Base-by-base conservation (phyloP, 2,888 invertebrate species). In the Scaptomyza cyrtandrae region DNA sequence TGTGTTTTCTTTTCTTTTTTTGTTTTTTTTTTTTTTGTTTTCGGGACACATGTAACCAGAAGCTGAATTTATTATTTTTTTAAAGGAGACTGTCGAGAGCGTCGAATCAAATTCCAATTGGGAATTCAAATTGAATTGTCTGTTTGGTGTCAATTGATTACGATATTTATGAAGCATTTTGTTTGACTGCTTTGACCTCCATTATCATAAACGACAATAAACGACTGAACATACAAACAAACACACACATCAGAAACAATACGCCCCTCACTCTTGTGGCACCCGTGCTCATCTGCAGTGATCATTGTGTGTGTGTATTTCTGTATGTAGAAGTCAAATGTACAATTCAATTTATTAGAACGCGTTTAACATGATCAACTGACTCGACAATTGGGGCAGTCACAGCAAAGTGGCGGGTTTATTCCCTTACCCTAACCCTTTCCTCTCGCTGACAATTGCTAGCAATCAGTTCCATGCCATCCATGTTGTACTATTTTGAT, bases 181-280 rank as follows among this genome's bases (percentile, higher is more conserved):
- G 74, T 86, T 90, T 91, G 91, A 90, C 91, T 86, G 81, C 74
- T 82, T 78, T 90, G 90, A 90, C 91, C 91, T 86, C 90, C 86
- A 89, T 90, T 90, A 91, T 91, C 90, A 86, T 89, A 80, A 75
- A 64, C 79, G 75, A 61, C 79, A 85, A 80, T 77, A 68, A 77
- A 75, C 71, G 62, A 68, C 70, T 59, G 37, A 59, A 37, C 37
- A 37, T n/a, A n/a, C 13, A 37, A 56, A 56, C 43, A 29, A 43
- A 43, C 35, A 60, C 35, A 67, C 29, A 39, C 19, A 19, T 19
- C 19, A 45, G 11, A 60, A 44, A 27, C 27, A 43, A 46, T 50
- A 37, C 45, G 13, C 27, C 13, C 13, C 27, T 19, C 54, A 27
- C 58, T 14, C 24, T 6, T 11, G 4, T 35, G 35, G 35, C 57